These are phyloP conservation scores for Pimephales promelas DNA, from an alignment of 2,113 vertebrate genomes.

Conservation along the genomic window DNA sequence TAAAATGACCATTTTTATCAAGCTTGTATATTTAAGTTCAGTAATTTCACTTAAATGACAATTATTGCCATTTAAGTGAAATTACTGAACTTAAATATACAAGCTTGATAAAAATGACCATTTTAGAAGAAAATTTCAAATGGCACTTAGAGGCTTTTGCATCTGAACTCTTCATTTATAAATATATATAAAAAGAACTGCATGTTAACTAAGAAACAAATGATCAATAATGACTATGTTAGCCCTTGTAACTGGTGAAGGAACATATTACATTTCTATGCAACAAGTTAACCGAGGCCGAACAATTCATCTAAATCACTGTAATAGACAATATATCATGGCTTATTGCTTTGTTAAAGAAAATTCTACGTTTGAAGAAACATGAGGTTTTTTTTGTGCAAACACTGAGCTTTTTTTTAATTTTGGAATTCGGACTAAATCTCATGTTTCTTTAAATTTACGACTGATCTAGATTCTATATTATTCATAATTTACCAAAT, in stretches of 20 bases:
- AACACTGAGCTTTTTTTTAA: neutral
- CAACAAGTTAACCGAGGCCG: neutral
- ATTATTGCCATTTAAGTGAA: too few species aligned
- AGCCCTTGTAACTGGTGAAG: neutral
- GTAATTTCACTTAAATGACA: too few species aligned
- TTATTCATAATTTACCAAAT: neutral
- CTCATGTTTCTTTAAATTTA: neutral
- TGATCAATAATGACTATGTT: neutral
- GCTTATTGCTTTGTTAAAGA: neutral
- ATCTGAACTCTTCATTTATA: too few species aligned
- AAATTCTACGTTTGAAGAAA: too few species aligned
- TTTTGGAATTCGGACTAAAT: neutral
- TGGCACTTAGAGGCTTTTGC: too few species aligned
- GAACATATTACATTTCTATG: neutral
- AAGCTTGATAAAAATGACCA: too few species aligned
- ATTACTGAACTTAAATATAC: too few species aligned
- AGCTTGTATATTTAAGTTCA: too few species aligned
- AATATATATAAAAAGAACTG: neutral
- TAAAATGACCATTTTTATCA: too few species aligned
- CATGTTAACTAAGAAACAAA: neutral
- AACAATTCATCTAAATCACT: too few species aligned
- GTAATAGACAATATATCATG: neutral
- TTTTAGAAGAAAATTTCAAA: too few species aligned
- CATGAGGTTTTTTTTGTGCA: neutral
- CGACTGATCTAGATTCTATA: neutral